phyloP scores from a whole-genome alignment of 2,888 invertebrate genomes.

The Steinernema hermaphroditum region DNA sequence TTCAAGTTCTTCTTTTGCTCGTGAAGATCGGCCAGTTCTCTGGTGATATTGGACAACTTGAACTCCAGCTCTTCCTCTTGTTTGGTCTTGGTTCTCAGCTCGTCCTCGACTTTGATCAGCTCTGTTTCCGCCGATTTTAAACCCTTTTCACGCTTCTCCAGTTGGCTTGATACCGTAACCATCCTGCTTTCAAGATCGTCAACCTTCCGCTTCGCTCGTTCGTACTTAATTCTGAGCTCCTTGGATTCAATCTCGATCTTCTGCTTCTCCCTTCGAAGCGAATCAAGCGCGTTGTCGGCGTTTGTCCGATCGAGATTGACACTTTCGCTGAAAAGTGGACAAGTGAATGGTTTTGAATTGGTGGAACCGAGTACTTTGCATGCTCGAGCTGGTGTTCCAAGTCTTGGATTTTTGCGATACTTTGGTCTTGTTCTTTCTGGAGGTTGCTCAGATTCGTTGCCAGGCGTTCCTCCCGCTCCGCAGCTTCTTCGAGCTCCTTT shows the following conservation, averaged over 20 bases:
- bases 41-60: background rate
- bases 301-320: background rate
- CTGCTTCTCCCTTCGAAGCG: background rate
- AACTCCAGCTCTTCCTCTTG: conserved; percentile 2
- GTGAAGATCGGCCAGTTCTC: background rate
- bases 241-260: background rate
- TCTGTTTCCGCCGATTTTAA: background rate
- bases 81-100: background rate
- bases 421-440: background rate
- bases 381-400: background rate
- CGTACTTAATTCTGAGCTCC: background rate
- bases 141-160: conserved; percentile 30
- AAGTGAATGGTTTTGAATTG: background rate
- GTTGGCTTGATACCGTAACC: background rate
- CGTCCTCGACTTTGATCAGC: background rate
- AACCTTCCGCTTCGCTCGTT: conserved; percentile 12
- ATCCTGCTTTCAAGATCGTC: conserved; percentile 23
- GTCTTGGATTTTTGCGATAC: background rate
- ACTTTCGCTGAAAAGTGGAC: background rate
- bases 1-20: background rate
- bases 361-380: background rate
- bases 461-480: background rate
- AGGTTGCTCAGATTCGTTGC: background rate
- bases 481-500: conserved; percentile 6
- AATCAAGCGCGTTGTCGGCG: background rate